Evolutionary conservation across 2,888 invertebrate species (phyloP), one percentile per base, ranked within the genome.

Genomic region (Pterobdella sp.): DNA sequence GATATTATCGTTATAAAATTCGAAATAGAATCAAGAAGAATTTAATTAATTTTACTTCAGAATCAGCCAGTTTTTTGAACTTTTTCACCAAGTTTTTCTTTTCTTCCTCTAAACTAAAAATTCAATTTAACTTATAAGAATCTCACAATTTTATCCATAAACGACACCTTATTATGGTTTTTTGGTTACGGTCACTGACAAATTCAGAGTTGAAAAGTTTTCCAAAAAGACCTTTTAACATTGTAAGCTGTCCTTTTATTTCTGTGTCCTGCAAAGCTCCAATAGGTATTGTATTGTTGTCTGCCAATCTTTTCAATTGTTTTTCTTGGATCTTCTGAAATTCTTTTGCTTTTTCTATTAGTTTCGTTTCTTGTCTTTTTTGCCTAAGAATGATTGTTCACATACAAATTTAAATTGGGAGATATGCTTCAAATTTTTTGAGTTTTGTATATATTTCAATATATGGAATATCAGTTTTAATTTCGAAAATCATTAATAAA

Each of bases 41-140:
- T n/a, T n/a, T n/a, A n/a, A n/a, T n/a, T n/a, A n/a, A n/a, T n/a
- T 80, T 78, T 78, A 83, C 83, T 78, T 81, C 82, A 76, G 80
- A 78, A 75, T 84, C 84, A 29, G 84, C 83, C 79, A 84, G 79
- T 73, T 84, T 79, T 14, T 78, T 77, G 77, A 81, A 81, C 74
- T 84, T 83, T 72, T 81, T 79, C 63, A 83, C 80, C 72, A 84
- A 74, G 18, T 82, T 75, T 74, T 80, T 80, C 76, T 81, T 81
- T 75, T 84, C 84, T 77, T 84, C 83, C 75, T 79, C 78, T 26
- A 84, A 76, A 68, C 83, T 83, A 75, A 22, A 77, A 76, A 74
- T 10, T 14, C 22, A 14, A 14, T 22, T 42, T 14, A 42, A 42
- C 49, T 42, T 42, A 42, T 14, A 42, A 42, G 22, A 7, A 42